phyloP scores from a whole-genome alignment of 1,140 invertebrate species.

The Polypedilum vanderplanki region DNA sequence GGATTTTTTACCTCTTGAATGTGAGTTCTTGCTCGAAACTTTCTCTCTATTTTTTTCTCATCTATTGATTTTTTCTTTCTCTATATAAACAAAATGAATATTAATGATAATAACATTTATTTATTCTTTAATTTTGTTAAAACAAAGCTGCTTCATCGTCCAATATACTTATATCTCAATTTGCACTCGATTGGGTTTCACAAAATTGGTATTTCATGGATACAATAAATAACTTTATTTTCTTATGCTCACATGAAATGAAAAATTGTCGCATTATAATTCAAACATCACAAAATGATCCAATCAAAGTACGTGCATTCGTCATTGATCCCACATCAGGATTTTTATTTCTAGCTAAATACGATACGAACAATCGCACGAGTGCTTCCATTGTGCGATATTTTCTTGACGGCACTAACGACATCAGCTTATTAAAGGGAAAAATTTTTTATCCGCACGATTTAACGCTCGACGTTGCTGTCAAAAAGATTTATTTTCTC shows the following conservation, averaged over 20 bases:
- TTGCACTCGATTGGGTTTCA: slow-evolving; percentile 70
- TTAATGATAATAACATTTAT: too few species aligned
- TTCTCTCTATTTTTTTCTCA: too few species aligned
- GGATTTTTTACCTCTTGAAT: background rate
- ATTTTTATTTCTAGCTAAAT: slow-evolving; percentile 31
- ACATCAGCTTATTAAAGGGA: slow-evolving; percentile 48
- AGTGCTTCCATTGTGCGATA: slow-evolving; percentile 62
- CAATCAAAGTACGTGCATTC: background rate
- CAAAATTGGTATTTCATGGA: slow-evolving; percentile 82
- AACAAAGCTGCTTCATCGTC: slow-evolving; percentile 58
- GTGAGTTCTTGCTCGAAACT: too few species aligned
- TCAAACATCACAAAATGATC: slow-evolving; percentile 43
- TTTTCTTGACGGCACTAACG: slow-evolving; percentile 52
- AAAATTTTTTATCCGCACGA: slow-evolving; percentile 69
- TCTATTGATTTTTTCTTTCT: too few species aligned
- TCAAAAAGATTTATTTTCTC: slow-evolving; percentile 68
- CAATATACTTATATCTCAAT: background rate
- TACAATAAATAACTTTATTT: slow-evolving; percentile 61
- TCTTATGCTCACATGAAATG: slow-evolving; percentile 58
- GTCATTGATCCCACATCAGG: slow-evolving; percentile 21
- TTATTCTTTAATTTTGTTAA: slow-evolving; percentile 43
- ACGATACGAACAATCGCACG: slow-evolving; percentile 71
- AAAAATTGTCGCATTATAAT: slow-evolving; percentile 59
- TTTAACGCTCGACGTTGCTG: slow-evolving; percentile 64
- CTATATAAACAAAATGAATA: too few species aligned